These are phyloP conservation scores for Thaleichthys pacificus DNA, from an alignment of 2,797 vertebrate genomes.

Conservation along the genomic window DNA sequence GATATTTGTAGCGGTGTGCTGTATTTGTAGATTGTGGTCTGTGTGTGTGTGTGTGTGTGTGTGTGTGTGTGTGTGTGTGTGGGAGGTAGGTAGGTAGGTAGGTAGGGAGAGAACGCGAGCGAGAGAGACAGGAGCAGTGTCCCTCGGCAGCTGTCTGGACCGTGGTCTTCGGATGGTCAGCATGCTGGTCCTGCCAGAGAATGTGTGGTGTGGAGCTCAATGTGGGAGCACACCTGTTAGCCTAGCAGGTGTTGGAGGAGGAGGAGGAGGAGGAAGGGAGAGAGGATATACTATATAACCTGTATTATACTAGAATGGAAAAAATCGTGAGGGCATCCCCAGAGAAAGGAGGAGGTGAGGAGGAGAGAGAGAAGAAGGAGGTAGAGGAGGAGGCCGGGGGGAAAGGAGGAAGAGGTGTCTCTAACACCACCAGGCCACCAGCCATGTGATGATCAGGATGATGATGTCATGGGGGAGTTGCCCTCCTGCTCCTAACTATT, in stretches of 20 bases:
- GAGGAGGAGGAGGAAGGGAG: not conserved
- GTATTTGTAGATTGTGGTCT: not conserved
- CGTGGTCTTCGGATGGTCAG: not conserved
- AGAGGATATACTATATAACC: not conserved
- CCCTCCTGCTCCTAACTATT: constrained; percentile 4
- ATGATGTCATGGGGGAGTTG: not conserved
- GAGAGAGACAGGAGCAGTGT: not conserved
- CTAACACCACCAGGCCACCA: not conserved
- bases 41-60: constrained; percentile 13
- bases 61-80: constrained; percentile 14
- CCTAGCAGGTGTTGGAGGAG: not conserved
- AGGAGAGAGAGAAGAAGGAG: not conserved
- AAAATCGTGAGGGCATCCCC: too few species aligned
- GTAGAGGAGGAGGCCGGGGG: not conserved
- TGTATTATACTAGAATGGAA: too few species aligned
- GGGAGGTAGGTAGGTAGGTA: not conserved
- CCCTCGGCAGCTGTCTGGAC: not conserved
- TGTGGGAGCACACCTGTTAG: not conserved
- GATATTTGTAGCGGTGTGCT: too few species aligned
- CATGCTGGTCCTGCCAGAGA: not conserved
- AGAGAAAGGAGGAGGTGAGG: too few species aligned
- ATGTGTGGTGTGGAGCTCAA: not conserved
- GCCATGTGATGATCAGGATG: not conserved
- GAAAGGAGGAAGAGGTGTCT: not conserved
- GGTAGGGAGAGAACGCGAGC: too few species aligned